Base-by-base conservation (phyloP, 2,113 vertebrate genomes). In the Buteo buteo region DNA sequence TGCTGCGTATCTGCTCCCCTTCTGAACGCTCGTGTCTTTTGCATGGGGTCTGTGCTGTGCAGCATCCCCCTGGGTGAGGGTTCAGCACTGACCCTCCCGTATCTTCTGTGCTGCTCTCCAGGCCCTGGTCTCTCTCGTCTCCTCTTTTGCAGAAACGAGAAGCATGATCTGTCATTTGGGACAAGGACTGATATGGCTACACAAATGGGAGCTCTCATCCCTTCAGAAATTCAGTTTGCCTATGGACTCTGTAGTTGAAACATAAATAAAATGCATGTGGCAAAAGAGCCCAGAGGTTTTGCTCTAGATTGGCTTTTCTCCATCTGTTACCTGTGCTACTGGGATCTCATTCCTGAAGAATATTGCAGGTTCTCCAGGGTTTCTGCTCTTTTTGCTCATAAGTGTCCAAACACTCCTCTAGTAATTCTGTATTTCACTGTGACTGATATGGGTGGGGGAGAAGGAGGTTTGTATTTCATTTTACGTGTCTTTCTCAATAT, bases 1-100 rank as follows among this genome's bases (percentile, higher is more conserved):
- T 90, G 93, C 95, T 94, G 95, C 20, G 5, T 74, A 17, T 22
- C 45, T 36, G 40, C n/a, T 62, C 15, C 9, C 20, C 13, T 64
- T 42, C 54, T 26, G 36, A 70, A 50, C 1, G 1, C 49, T 17
- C 3, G 0, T 10, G 6, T 49, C 26, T 55, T 26, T n/a, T 44
- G 12, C 26, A 2, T 1, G 62, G 19, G 10, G 13, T 55, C 61
- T 40, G 22, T 57, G 54, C 40, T 47, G 47, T 10, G 19, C 47
- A 44, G 66, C 31, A 11, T 62, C n/a, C 26, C n/a, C 32, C 29
- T 17, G 22, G 13, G 17, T 18, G 17, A 24, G 21, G 31, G 59
- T 10, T 59, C 40, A 67, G 52, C 40, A 10, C 66, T 42, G 45
- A 42, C n/a, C 20, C 10, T 45, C 3, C 29, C 5, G 9, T 31